Evolutionary conservation across 2,113 vertebrate genomes (phyloP), one percentile per base, ranked within the genome.

Genomic region (Vidua macroura): DNA sequence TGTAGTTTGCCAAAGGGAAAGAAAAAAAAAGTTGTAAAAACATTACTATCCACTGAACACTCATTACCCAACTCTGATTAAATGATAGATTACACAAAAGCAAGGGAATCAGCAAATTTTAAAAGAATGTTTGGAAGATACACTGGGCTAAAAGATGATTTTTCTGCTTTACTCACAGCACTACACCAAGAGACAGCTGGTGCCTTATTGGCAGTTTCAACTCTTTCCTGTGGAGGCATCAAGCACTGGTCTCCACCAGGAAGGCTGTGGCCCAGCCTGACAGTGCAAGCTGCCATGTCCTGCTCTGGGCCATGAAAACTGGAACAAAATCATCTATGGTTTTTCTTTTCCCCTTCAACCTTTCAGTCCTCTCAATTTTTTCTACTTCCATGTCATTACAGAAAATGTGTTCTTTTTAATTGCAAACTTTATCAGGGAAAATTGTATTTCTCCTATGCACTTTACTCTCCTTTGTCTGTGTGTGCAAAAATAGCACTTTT

Each of bases 1-100:
- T 53, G 78, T 20, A 96, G 75, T 51, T 85, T 88, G 85, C 93
- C 93, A 93, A 94, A 84, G 77, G 85, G 83, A 59, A 77, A 64
- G 21, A 17, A 49, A 89, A 86, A 51, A 75, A 27, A 30, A 37
- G 23, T 77, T 73, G 37, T 89, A 44, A 94, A 87, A 95, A 39
- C 39, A 48, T 83, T 73, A 37, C 78, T 87, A 93, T 69, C 55
- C 87, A 70, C 44, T 63, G 78, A 90, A 25, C 72, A 66, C 21
- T 70, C 68, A 31, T 76, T 80, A 53, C 82, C 72, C 58, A 86
- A 55, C 55, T 85, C 64, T 58, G 92, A 83, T 80, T 90, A 94
- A 88, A 55, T 30, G 58, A 86, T 3, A 92, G 80, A 43, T 62
- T 88, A 44, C 66, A 78, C 76, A 74, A 85, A 88, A 66, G 69